Evolutionary conservation across 2,113 vertebrate genomes (phyloP).

Genomic region (Puma concolor): DNA sequence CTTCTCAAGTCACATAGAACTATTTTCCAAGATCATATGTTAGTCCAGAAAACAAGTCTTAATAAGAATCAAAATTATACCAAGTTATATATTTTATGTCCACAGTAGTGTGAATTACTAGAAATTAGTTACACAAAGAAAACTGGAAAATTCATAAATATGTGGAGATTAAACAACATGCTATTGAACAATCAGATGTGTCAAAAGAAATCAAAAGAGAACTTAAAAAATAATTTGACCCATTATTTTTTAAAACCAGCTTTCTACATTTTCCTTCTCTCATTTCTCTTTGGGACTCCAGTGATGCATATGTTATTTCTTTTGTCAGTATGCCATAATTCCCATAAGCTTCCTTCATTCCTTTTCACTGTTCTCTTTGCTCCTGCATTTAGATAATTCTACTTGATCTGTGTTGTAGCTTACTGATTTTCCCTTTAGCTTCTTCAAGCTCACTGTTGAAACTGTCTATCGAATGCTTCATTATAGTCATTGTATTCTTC

Average conservation of each 20-base stretch:
- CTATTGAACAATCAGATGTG: not conserved
- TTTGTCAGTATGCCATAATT: not conserved
- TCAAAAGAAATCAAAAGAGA: not conserved
- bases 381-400: not conserved
- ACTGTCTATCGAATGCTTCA: not conserved
- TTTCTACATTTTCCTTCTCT: not conserved
- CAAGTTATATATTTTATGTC: not conserved
- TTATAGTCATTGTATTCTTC: not conserved
- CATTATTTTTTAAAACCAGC: not conserved
- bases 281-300: not conserved
- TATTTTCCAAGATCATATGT: not conserved
- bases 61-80: not conserved
- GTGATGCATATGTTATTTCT: not conserved
- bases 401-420: not conserved
- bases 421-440: not conserved
- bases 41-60: not conserved
- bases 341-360: not conserved
- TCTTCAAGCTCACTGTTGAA: not conserved
- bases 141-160: not conserved
- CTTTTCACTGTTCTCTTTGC: not conserved
- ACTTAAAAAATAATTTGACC: not conserved
- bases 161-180: not conserved
- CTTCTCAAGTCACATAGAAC: not conserved
- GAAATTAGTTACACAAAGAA: not conserved
- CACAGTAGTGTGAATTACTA: not conserved